phyloP scores from a whole-genome alignment of 2,888 invertebrate genomes.

The Athalia cordata region DNA sequence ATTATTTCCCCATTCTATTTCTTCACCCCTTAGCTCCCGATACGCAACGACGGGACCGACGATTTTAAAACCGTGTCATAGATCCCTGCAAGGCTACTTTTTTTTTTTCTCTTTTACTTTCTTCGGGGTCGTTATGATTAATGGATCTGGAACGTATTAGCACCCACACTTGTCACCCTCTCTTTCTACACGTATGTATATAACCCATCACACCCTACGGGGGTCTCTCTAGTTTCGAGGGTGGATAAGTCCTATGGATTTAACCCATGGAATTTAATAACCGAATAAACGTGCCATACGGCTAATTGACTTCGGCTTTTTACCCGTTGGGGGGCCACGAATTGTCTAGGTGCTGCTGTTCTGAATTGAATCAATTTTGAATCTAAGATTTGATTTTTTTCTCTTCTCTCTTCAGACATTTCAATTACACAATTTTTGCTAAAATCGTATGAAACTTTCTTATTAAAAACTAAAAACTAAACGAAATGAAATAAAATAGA shows the following conservation, averaged over 20 bases:
- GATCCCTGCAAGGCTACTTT: too few relatives aligned
- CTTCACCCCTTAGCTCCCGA: neutral
- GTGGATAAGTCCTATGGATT: conserved; percentile 6
- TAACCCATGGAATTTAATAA: conserved; percentile 42
- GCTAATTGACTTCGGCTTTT: conserved; percentile 39
- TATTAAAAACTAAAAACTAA: too few relatives aligned
- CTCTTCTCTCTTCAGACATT: too few relatives aligned
- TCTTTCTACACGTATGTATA: neutral
- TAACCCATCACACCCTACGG: neutral
- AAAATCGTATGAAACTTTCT: too few relatives aligned
- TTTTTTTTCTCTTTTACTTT: too few relatives aligned
- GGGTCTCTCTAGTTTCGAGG: neutral
- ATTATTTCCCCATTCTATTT: neutral
- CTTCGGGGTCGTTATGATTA: conserved; percentile 70
- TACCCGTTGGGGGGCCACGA: neutral
- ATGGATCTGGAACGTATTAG: conserved; percentile 72
- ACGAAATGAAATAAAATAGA: too few relatives aligned
- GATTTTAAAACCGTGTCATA: conserved; percentile 26
- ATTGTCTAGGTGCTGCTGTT: neutral
- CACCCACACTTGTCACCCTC: conserved; percentile 46
- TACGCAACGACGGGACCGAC: conserved; percentile 40
- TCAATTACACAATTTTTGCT: too few relatives aligned
- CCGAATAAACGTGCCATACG: conserved; percentile 39
- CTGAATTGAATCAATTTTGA: neutral
- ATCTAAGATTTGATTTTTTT: too few relatives aligned